Base-by-base conservation (phyloP, 2,888 invertebrate genomes). In the Diarsia rubi region DNA sequence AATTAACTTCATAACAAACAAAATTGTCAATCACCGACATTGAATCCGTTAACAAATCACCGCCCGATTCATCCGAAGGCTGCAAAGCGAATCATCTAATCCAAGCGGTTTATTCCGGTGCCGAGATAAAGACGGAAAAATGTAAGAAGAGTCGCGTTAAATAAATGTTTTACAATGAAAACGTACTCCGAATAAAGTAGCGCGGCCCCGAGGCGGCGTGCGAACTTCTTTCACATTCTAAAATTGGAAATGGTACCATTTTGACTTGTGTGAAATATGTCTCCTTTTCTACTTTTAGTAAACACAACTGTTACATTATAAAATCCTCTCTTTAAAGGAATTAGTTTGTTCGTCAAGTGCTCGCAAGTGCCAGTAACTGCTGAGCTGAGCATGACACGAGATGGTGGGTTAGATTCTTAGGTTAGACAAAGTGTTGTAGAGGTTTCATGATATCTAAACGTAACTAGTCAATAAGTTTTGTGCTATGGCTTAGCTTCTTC, bases 41-140 rank as follows among this genome's bases (percentile, higher is more conserved):
- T 57, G 52, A 78, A 72, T 27, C 37, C 66, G 54, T 65, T 42
- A 78, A 89, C 81, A 81, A 89, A 88, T 87, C 77, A 69, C 76
- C n/a, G 19, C 24, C 52, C 63, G 63, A 82, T 79, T 82, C 69
- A 42, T 85, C 37, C 69, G 24, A 62, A 73, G 69, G 72, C 62
- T 75, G 70, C 71, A 54, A 80, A 82, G 79, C 69, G 73, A 79
- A 80, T 81, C 69, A 69, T 83, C 75, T 81, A 80, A 87, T 84
- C 80, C 72, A 4, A 65, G 74, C 27, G 73, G 75, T 79, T 87
- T 88, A 82, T 83, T 77, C 66, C 69, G 62, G 69, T 49, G 75
- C 77, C 63, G 65, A 81, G 78, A 78, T 72, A 79, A 81, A 84
- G 70, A 62, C 66, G 69, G 72, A 74, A 80, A 86, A 78, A 79